Evolutionary conservation across 2,888 invertebrate species (phyloP).

Genomic region (Papilio demoleus): DNA sequence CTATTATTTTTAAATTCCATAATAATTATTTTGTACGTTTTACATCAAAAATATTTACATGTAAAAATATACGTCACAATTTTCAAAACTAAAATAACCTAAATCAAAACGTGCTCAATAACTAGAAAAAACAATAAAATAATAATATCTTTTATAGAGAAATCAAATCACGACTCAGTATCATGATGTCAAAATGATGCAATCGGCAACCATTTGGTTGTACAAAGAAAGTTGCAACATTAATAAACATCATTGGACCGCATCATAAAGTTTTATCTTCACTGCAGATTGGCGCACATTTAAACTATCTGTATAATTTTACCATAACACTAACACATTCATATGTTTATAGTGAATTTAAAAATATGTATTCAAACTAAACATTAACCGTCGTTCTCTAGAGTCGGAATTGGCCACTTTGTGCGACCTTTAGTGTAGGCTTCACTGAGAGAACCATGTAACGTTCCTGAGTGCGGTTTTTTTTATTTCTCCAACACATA

Average conservation of each 20-base stretch:
- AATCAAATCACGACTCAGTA: not conserved
- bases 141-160: not conserved
- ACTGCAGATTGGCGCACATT: slow-evolving; percentile 12
- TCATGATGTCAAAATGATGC: not conserved
- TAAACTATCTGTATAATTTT: not conserved
- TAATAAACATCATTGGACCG: slow-evolving; percentile 3
- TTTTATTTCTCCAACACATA: not conserved
- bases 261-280: slow-evolving; percentile 14
- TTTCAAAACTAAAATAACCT: no score
- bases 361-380: not conserved
- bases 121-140: not conserved
- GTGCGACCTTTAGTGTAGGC: no score
- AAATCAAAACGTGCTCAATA: no score
- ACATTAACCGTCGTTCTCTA: no score
- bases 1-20: no score
- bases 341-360: not conserved
- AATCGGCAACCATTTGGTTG: slow-evolving; percentile 4
- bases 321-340: not conserved
- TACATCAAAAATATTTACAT: no score
- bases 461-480: not conserved
- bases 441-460: no score
- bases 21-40: no score
- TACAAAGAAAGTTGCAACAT: slow-evolving; percentile 20
- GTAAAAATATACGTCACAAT: no score
- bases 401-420: no score